Conservation (phyloP, 35 echinoderm and acorn worm genomes). For the Patiria miniata region DNA sequence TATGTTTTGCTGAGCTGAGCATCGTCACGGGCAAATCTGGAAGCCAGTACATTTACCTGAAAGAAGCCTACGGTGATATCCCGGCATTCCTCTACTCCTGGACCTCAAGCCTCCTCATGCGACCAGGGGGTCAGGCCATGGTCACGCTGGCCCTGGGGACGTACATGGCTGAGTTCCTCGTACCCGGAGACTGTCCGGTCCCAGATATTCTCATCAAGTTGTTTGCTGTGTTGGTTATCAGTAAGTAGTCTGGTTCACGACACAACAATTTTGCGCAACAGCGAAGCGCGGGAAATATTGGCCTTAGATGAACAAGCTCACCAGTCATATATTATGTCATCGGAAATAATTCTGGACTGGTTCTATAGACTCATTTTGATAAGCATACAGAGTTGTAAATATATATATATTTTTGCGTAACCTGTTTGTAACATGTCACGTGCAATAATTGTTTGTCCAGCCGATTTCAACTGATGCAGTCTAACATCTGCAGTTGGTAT, state of each 20-base stretch:
- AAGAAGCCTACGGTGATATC: constrained; percentile 36
- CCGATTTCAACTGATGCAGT: too few relatives aligned
- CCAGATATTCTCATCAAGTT: constrained; percentile 30
- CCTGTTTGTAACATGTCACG: too few relatives aligned
- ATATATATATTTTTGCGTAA: too few relatives aligned
- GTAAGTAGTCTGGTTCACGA: constrained; percentile 26
- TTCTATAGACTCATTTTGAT: too few relatives aligned
- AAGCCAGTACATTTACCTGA: constrained; percentile 50
- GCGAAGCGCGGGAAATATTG: too few relatives aligned
- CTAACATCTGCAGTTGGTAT: too few relatives aligned
- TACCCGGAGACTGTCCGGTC: constrained; percentile 6
- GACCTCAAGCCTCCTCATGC: constrained; percentile 41
- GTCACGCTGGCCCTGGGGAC: constrained; percentile 43
- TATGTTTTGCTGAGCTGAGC: constrained; percentile 52
- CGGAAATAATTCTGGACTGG: too few relatives aligned
- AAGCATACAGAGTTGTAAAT: too few relatives aligned
- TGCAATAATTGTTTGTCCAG: too few relatives aligned
- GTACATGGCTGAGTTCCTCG: constrained; percentile 38
- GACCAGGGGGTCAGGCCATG: constrained; percentile 40
- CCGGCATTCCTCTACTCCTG: constrained; percentile 41
- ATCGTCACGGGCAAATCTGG: constrained; percentile 45
- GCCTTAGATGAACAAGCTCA: too few relatives aligned
- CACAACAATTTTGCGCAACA: too few relatives aligned
- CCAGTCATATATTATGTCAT: too few relatives aligned
- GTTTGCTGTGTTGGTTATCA: constrained; percentile 24